Conservation (phyloP, 2,797 vertebrate species). For the Acanthornis magna region DNA sequence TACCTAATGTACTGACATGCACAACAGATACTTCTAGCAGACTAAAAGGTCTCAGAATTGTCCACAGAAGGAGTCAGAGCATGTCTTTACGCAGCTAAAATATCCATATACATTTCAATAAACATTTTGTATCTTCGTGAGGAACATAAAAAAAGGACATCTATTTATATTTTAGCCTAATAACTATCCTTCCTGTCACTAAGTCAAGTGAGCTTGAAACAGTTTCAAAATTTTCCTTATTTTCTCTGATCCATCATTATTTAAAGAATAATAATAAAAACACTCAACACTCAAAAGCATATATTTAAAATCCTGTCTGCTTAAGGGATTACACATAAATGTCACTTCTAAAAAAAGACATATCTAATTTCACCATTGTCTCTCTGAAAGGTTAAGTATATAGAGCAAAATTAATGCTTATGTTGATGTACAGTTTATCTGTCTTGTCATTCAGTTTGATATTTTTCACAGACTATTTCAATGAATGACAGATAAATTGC, state of each 20-base stretch:
- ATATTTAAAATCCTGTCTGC: slow-evolving; percentile 10
- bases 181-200: not conserved
- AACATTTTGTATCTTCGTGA: not conserved
- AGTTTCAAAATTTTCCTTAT: not conserved
- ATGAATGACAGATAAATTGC: slow-evolving; percentile 52
- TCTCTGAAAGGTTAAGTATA: slow-evolving; percentile 38
- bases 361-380: slow-evolving; percentile 44
- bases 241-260: not conserved
- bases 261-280: slow-evolving; percentile 35
- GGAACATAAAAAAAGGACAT: not conserved
- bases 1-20: not conserved
- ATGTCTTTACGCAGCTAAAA: not conserved
- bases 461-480: slow-evolving; percentile 41
- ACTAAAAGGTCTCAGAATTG: not conserved
- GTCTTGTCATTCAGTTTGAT: slow-evolving; percentile 44
- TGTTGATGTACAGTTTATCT: slow-evolving; percentile 48
- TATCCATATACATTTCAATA: not conserved
- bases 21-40: not conserved
- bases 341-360: slow-evolving; percentile 37
- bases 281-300: not conserved
- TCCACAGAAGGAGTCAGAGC: not conserved
- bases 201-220: not conserved
- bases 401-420: slow-evolving; percentile 29
- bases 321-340: slow-evolving; percentile 42
- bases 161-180: not conserved